Evolutionary conservation across 2,113 vertebrate species (phyloP).

Genomic region (Eptesicus fuscus): DNA sequence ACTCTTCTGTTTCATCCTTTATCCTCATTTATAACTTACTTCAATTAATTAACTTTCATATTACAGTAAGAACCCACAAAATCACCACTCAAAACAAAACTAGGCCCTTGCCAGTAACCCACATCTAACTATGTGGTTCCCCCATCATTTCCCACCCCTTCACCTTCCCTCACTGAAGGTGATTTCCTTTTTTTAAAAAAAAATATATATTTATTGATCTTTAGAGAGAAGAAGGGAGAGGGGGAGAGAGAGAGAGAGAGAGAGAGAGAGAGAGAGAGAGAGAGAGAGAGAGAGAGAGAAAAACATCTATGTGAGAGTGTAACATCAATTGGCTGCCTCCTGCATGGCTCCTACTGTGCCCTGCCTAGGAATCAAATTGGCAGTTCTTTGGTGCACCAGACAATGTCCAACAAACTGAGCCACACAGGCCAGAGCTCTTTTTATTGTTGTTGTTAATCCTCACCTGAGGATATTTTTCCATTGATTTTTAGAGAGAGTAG

Average conservation of each 20-base stretch:
- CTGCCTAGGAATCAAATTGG: not conserved
- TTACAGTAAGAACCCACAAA: not conserved
- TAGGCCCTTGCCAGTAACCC: not conserved
- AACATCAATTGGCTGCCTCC: not conserved
- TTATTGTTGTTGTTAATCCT: too few relatives aligned
- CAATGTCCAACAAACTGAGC: not conserved
- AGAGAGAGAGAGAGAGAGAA: too few relatives aligned
- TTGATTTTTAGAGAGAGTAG: too few relatives aligned
- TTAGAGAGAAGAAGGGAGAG: not conserved
- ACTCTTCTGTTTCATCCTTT: not conserved
- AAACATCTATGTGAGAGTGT: not conserved
- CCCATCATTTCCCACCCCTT: not conserved
- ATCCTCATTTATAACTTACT: not conserved
- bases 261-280: too few relatives aligned
- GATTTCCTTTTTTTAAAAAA: not conserved
- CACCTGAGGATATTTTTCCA: too few relatives aligned
- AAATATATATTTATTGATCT: too few relatives aligned
- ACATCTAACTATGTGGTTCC: not conserved
- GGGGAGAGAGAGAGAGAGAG: too few relatives aligned
- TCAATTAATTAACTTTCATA: slow-evolving; percentile 30
- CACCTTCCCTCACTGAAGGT: not conserved
- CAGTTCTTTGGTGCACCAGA: not conserved
- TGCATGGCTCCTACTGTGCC: not conserved
- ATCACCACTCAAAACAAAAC: not conserved
- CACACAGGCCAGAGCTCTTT: not conserved